Base-by-base conservation (phyloP, 2,888 invertebrate genomes). In the Microchrysa polita region DNA sequence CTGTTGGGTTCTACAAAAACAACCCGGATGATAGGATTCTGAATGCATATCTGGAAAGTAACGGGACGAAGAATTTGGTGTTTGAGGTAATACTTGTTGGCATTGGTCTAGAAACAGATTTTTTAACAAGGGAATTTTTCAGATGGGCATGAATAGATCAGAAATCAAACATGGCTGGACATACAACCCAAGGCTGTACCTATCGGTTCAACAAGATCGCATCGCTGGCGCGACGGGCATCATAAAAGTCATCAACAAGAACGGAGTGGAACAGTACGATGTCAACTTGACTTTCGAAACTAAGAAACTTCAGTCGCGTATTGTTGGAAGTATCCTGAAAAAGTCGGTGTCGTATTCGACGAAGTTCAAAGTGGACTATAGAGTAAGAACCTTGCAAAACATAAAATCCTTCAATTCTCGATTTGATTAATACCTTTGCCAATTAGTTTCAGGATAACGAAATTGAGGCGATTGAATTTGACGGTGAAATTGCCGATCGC, bases 241-340 rank as follows among this genome's bases (percentile, higher is more conserved):
- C 0, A 83, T 91, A 16, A 87, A 88, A 78, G 87, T 87, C 75
- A 87, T 89, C 12, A 87, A 88, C 53, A 92, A 92, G 82, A 89
- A 88, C 77, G 91, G 91, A 1, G 88, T 93, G 22, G 90, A 90
- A 0, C 94, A 94, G 81, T 92, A 91, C 80, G 93, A 93, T 77
- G 88, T 94, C 9, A 88, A 91, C 75, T 83, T 93, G 10, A 90
- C 90, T 65, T 94, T 94, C 80, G 90, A 92, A 85, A 94, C 94
- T 0, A 93, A 92, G 79, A 90, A 91, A 77, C 85, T 94, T 0
- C 90, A 89, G 73, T 93, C 93, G 61, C 87, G 89, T 76, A 84
- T 94, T n/a, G 86, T 88, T 42, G 94, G 94, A 0, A 93, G 93
- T 81, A 88, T 93, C 69, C 88, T 90, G 0, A 80, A 82, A 53